These are phyloP conservation scores for Spatulosminthurus flaviceps DNA, from an alignment of 2,888 invertebrate genomes.

Conservation along the genomic window DNA sequence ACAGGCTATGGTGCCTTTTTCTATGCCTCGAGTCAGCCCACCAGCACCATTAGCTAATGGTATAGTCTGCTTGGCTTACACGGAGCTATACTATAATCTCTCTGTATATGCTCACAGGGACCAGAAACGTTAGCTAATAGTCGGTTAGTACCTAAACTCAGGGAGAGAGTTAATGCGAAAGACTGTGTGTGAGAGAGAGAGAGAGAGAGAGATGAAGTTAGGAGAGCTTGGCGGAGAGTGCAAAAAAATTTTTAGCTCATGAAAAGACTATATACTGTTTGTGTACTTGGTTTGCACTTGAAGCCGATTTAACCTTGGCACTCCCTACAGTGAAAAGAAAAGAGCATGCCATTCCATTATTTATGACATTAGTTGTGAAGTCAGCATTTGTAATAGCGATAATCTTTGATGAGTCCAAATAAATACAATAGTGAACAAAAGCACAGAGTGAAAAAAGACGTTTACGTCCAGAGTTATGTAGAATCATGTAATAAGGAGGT, in stretches of 20 bases:
- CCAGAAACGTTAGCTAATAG: not conserved
- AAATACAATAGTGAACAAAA: slow-evolving; percentile 41
- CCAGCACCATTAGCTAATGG: not conserved
- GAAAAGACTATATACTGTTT: slow-evolving; percentile 12
- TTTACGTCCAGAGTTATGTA: not conserved
- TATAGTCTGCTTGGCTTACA: not conserved
- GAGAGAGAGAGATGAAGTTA: slow-evolving; percentile 11
- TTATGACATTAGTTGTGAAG: slow-evolving; percentile 47
- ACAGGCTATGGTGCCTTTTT: not conserved
- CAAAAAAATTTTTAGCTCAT: slow-evolving; percentile 18
- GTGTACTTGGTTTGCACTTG: slow-evolving; percentile 44
- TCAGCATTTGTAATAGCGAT: slow-evolving; percentile 41
- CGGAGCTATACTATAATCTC: not conserved
- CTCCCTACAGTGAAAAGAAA: slow-evolving; percentile 44
- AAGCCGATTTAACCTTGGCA: slow-evolving; percentile 43
- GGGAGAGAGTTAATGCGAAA: too few species aligned
- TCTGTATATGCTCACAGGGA: too few species aligned
- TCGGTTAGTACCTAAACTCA: not conserved
- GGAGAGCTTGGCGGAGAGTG: not conserved
- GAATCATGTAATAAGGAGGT: slow-evolving; percentile 13
- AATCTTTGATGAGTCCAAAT: slow-evolving; percentile 47
- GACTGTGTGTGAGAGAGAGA: too few species aligned
- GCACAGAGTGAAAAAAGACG: slow-evolving; percentile 12
- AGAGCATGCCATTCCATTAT: slow-evolving; percentile 44
- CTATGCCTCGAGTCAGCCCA: not conserved